Evolutionary conservation across 2,888 invertebrate species (phyloP).

Genomic region (Nymphalis urticae): DNA sequence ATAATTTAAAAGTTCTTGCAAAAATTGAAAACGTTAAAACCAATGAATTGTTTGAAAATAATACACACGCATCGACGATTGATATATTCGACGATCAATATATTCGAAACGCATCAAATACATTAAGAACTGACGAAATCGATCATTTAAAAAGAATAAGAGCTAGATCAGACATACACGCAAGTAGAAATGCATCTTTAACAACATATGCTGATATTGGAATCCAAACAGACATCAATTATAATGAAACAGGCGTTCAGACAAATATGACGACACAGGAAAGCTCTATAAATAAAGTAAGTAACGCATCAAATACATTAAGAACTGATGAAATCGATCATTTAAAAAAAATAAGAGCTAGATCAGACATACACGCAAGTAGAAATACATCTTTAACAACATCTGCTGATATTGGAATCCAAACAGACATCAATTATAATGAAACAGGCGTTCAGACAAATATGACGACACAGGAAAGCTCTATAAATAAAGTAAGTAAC

Average conservation of each 20-base stretch:
- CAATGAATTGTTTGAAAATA: conserved; percentile 5
- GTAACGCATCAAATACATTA: conserved; percentile 9
- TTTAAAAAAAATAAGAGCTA: conserved; percentile 25
- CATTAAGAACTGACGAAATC: conserved; percentile 22
- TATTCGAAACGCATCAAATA: conserved; percentile 4
- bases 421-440: conserved; percentile 7
- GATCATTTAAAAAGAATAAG: conserved; percentile 27
- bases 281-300: too few relatives aligned
- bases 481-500: too few relatives aligned
- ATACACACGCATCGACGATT: neutral
- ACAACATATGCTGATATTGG: neutral
- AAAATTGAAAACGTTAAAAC: neutral
- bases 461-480: conserved; percentile 1
- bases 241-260: conserved; percentile 13
- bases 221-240: conserved; percentile 1
- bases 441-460: conserved; percentile 18
- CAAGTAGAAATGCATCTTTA: neutral
- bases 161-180: conserved; percentile 3
- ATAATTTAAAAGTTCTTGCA: conserved; percentile 16
- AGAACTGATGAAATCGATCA: conserved; percentile 25
- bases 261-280: conserved; percentile 14
- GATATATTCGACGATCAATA: too few relatives aligned
- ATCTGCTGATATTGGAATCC: neutral
- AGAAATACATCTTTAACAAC: neutral
- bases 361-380: neutral